A percentile compares a stretch with the other conserved stretches of the same genome.
Conservation (phyloP, 2,888 invertebrate species). For the Nymphalis urticae region DNA sequence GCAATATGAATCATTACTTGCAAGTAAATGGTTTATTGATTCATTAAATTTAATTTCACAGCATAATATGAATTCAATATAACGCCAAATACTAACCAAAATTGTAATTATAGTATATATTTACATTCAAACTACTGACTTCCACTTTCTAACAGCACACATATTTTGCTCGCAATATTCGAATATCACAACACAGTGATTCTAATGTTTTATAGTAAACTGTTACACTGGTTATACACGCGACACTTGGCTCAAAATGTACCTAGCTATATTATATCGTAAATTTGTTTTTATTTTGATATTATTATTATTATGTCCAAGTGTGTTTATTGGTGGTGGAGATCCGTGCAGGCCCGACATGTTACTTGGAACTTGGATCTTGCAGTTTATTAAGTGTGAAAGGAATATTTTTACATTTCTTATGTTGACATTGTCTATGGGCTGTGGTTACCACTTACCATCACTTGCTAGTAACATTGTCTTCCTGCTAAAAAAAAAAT, state of each 20-base stretch:
- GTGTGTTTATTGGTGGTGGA: too few relatives aligned
- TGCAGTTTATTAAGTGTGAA: too few relatives aligned
- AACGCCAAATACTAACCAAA: slow-evolving; percentile 37
- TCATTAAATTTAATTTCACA: slow-evolving; percentile 4
- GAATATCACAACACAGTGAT: background rate
- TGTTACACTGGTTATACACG: background rate
- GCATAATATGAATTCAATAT: slow-evolving; percentile 16
- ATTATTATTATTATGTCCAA: too few relatives aligned
- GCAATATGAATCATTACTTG: too few relatives aligned
- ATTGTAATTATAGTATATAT: slow-evolving; percentile 20
- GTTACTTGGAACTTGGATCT: too few relatives aligned
- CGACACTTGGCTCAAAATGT: background rate
- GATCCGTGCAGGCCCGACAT: too few relatives aligned
- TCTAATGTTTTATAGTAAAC: background rate
- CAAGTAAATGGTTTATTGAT: too few relatives aligned
- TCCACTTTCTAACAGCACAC: slow-evolving; percentile 20
- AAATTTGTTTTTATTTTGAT: background rate
- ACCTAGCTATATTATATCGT: background rate
- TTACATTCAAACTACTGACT: slow-evolving; percentile 2
- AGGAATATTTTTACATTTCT: too few relatives aligned
- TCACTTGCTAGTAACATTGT: too few relatives aligned
- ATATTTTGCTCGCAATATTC: slow-evolving; percentile 4
- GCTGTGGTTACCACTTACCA: too few relatives aligned
- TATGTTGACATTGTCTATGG: too few relatives aligned
- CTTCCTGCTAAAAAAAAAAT: too few relatives aligned